Conservation (phyloP, 92 coral and sea anemone genomes). For the Siderastrea siderea region DNA sequence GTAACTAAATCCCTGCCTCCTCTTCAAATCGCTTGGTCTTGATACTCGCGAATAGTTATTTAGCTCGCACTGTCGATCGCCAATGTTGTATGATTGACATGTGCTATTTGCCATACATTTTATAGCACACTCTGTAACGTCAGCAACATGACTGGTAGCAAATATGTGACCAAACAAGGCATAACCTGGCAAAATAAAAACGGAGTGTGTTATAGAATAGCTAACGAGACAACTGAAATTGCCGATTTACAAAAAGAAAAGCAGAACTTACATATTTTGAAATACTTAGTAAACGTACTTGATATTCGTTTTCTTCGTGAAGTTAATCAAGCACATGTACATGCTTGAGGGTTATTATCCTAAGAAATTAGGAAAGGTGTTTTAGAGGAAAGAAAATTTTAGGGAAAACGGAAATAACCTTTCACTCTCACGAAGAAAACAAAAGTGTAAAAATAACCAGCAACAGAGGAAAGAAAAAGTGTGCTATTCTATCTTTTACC, state of each 20-base stretch:
- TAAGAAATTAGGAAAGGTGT: too few species aligned
- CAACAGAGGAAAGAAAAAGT: too few species aligned
- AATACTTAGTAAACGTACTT: too few species aligned
- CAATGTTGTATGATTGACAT: conserved; percentile 31
- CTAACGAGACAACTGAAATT: not conserved
- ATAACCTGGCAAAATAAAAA: not conserved
- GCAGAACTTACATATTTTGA: too few species aligned
- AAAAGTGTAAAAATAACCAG: too few species aligned
- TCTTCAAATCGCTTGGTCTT: not conserved
- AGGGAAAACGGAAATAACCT: too few species aligned
- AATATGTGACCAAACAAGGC: not conserved
- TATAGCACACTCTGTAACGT: not conserved
- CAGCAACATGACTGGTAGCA: not conserved
- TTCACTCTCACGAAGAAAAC: too few species aligned
- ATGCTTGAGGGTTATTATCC: too few species aligned
- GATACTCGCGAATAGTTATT: conserved; percentile 1
- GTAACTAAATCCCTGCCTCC: conserved; percentile 1
- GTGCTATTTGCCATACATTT: conserved; percentile 17
- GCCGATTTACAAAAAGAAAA: not conserved
- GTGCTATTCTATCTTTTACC: too few species aligned
- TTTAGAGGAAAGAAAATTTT: too few species aligned
- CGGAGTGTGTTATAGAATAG: not conserved
- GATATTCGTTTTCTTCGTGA: too few species aligned
- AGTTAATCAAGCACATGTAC: too few species aligned
- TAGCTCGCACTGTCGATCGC: not conserved